These are phyloP conservation scores for Drosophila suboccidentalis DNA, from an alignment of 2,888 invertebrate genomes.

Conservation along the genomic window DNA sequence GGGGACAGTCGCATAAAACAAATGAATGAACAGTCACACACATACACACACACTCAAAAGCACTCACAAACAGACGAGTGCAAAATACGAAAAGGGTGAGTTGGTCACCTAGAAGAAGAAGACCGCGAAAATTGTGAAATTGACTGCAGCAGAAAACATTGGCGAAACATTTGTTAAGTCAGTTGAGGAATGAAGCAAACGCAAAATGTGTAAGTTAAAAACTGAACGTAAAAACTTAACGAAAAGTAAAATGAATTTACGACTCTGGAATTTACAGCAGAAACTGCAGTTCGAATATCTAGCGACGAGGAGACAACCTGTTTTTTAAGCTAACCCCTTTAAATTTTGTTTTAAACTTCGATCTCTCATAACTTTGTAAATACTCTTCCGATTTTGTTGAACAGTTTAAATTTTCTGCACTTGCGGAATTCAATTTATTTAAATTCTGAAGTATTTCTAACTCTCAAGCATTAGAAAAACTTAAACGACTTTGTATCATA, in stretches of 20 bases:
- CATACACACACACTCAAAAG: constrained; percentile 14
- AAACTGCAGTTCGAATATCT: not conserved
- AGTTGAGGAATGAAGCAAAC: constrained; percentile 23
- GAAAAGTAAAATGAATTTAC: constrained; percentile 41
- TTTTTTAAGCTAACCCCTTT: too few species aligned
- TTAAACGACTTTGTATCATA: too few species aligned
- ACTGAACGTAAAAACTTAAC: constrained; percentile 8
- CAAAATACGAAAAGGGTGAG: not conserved
- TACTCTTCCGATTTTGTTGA: too few species aligned
- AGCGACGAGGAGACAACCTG: not conserved
- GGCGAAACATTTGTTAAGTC: constrained; percentile 33
- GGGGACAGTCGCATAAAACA: constrained; percentile 43
- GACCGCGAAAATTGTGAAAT: constrained; percentile 39
- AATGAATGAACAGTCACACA: constrained; percentile 33
- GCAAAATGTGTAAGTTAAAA: constrained; percentile 47
- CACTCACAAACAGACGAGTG: constrained; percentile 8
- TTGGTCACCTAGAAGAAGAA: not conserved
- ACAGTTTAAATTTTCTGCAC: too few species aligned
- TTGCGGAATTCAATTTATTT: too few species aligned
- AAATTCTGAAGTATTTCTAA: too few species aligned
- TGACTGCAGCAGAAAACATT: constrained; percentile 26
- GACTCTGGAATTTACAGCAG: not conserved
- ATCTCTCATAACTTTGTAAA: too few species aligned
- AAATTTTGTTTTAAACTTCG: too few species aligned
- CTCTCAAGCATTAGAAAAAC: too few species aligned